These are phyloP conservation scores for Eucidaris tribuloides DNA, from an alignment of 35 echinoderm and acorn worm species.

Conservation along the genomic window DNA sequence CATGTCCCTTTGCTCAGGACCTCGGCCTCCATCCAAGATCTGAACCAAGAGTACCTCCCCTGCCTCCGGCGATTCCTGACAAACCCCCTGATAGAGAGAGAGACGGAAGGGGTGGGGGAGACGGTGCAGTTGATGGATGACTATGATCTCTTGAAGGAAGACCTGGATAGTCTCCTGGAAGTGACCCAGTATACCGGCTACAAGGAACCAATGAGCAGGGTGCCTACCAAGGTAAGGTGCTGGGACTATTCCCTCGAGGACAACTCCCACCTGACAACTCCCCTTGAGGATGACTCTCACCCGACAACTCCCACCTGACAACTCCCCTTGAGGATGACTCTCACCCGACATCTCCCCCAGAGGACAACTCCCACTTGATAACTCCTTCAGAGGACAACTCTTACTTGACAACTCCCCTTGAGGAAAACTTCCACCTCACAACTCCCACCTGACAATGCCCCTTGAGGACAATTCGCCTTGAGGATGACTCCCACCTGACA, in stretches of 20 bases:
- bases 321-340: background rate
- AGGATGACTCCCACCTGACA: too few species aligned
- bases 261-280: background rate
- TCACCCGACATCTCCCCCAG: background rate
- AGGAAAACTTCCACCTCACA: too few species aligned
- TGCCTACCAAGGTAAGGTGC: conserved; percentile 74
- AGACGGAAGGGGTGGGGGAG: conserved; percentile 67
- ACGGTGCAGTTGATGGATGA: conserved; percentile 73
- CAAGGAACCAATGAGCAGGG: conserved; percentile 69
- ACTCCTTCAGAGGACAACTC: background rate
- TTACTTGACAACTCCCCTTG: background rate
- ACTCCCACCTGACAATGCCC: too few species aligned
- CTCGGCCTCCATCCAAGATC: conserved; percentile 53
- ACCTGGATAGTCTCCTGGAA: conserved; percentile 88
- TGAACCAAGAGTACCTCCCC: conserved; percentile 83
- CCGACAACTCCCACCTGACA: background rate
- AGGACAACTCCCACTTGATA: background rate
- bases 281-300: background rate
- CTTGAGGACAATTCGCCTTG: too few species aligned
- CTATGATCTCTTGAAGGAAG: conserved; percentile 85
- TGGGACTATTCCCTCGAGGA: background rate
- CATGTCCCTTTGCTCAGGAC: conserved; percentile 29
- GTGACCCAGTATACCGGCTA: conserved; percentile 76
- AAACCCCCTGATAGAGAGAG: conserved; percentile 54
- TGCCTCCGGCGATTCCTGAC: conserved; percentile 67